Base-by-base conservation (phyloP, 1,140 invertebrate genomes). In the Zophobas morio region DNA sequence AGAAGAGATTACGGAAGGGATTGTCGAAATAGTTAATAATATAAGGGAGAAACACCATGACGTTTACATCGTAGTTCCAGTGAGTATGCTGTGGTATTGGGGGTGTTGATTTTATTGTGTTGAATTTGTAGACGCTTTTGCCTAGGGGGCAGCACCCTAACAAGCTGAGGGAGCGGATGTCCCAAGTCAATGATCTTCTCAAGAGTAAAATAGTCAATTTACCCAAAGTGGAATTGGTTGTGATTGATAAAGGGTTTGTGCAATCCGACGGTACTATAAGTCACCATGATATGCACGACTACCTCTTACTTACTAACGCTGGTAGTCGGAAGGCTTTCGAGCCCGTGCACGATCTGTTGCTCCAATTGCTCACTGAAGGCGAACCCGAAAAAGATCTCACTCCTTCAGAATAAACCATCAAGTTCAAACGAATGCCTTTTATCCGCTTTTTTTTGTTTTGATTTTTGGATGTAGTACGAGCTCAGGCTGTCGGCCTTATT, bases 281-380 rank as follows among this genome's bases (percentile, higher is more conserved):
- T 84, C 93, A 95, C 84, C 92, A 92, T 83, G 96, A 97, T 84
- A 95, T 97, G 94, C 92, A 93, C 83, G 96, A 98, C 86, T 97
- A 96, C 87, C 89, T 96, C 37, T 93, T 96, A 84, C 89, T 96
- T 40, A 96, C 94, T 1, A 93, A 94, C 86, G 88, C 91, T 70
- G 96, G 95, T 51, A 95, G 96, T 86, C 89, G 90, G 81, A 96
- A 96, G 86, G 92, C 93, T 34, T 95, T 96, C 87, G 93, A 94
- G 86, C 93, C 94, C 40, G 90, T 96, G 40, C 90, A 94, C 87
- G 93, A 95, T 86, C 88, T 95, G 75, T 86, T 95, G 6, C 88
- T 91, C 75, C 93, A 95, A 85, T 89, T 95, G 78, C 86, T 95
- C 40, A 91, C 88, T 82, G 94, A 95, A 87, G 90, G 91, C 78